Base-by-base conservation (phyloP, 2,888 invertebrate species). In the Erebia palarica region DNA sequence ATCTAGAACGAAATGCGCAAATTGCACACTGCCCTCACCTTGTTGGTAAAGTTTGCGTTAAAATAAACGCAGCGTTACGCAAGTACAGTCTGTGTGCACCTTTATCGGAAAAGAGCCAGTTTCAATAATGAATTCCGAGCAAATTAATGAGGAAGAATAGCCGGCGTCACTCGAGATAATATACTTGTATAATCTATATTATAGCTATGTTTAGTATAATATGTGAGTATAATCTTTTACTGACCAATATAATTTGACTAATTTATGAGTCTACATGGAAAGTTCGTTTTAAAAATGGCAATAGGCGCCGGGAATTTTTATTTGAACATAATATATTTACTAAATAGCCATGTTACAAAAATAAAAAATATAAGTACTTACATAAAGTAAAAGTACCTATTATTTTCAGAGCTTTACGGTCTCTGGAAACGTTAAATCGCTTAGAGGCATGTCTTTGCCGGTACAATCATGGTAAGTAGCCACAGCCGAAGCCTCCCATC, bases 101-200 rank as follows among this genome's bases (percentile, higher is more conserved):
- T 68, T 68, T 53, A 71, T 60, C 36, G 53, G 9, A 49, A 67
- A n/a, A 65, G 36, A 64, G 44, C 66, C 47, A 63, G 67, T 72
- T 70, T 49, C 67, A 73, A 65, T 70, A 73, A 73, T 66, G 64
- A 73, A 68, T 68, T 65, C 68, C 49, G 36, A 57, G 51, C 61
- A 73, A 61, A 68, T 70, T 73, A 73, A 71, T 71, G 70, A 73
- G 69, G 60, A 73, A 68, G 65, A 65, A 73, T 71, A 55, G 18
- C 11, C 65, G 73, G 70, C 70, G 73, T 68, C 73, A 68, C 49
- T 47, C 55, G 55, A 65, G 65, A 65, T 73, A 68, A 44, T 59
- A 57, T 59, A 55, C 64, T 65, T 71, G 18, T 58, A 65, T 58
- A 47, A 49, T 42, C 7, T 65, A 13, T 53, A 53, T 55, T 49